phyloP scores from a whole-genome alignment of 2,797 vertebrate genomes.

The Onychomys leucogaster region DNA sequence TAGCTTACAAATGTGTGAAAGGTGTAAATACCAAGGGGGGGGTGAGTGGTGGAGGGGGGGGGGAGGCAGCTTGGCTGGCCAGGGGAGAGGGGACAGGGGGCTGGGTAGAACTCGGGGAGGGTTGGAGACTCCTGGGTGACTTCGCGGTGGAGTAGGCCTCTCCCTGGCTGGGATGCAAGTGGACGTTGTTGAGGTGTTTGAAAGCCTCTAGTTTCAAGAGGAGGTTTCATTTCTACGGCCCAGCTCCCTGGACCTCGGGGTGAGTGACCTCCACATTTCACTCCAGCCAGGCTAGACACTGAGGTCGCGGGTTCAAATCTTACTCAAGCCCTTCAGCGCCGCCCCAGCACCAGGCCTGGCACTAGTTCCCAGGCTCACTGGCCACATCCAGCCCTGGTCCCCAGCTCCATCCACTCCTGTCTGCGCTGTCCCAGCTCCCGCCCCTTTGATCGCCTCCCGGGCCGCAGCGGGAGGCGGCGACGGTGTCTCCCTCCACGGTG shows the following conservation, averaged over 20 bases:
- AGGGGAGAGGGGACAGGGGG: neutral
- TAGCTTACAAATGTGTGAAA: slow-evolving; percentile 90
- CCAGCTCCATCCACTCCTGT: neutral
- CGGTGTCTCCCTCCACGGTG: slow-evolving; percentile 71
- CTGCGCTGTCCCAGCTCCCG: neutral
- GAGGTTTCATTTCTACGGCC: neutral
- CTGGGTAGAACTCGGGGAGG: neutral
- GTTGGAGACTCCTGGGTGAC: neutral
- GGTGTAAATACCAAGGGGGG: slow-evolving; percentile 87
- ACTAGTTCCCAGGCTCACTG: neutral
- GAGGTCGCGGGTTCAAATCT: slow-evolving; percentile 68
- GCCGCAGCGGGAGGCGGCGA: neutral
- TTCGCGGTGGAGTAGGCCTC: neutral
- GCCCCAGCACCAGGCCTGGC: neutral
- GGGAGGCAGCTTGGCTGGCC: neutral
- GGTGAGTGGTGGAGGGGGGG: too few species aligned
- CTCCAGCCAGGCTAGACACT: slow-evolving; percentile 9
- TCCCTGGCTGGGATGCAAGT: neutral
- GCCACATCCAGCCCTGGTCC: neutral
- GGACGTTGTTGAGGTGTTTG: neutral
- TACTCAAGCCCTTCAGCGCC: neutral
- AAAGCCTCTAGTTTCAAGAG: neutral
- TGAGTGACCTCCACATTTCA: slow-evolving; percentile 49
- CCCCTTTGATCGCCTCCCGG: neutral
- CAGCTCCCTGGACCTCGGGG: neutral